Base-by-base conservation (phyloP, 2,888 invertebrate species). In the Epistrophella euchroma region DNA sequence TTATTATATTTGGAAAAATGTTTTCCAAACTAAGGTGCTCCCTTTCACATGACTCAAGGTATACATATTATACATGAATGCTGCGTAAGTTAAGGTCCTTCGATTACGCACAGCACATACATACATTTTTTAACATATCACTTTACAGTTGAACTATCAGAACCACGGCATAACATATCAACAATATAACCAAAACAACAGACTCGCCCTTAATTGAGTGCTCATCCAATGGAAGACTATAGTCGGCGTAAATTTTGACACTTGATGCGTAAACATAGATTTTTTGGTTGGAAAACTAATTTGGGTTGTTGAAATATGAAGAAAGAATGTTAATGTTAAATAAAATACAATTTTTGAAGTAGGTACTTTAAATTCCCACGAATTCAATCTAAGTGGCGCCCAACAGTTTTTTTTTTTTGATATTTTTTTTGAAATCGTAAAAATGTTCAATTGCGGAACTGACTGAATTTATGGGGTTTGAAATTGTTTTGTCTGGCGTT, bases 231-330 rank as follows among this genome's bases (percentile, higher is more conserved):
- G 60, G 15, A 76, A 43, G 76, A 11, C 25, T 50, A 32, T 13
- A n/a, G 62, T n/a, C 40, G 50, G 86, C 74, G 86, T 82, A 78
- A 86, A 82, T 86, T 86, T 78, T 86, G 86, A 86, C 86, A 86
- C 86, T 82, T 82, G 86, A 86, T 78, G 82, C 82, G 74, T 86
- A 86, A 86, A 86, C 82, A 86, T 70, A 45, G 37, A 73, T 4
- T 55, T 75, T 86, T 64, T 71, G 77, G 76, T 76, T 68, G 55
- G 22, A 68, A 66, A 81, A 80, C 76, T 47, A 81, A 76, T 81
- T 75, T 71, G 32, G 32, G 71, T 79, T 80, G 17, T 52, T 86
- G 86, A 77, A 86, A 86, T 70, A 50, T 68, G 85, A 85, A 60
- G 15, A 45, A 45, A 10, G 37, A 28, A 45, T 11, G n/a, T 43